phyloP scores from a whole-genome alignment of 2,888 invertebrate genomes.

The Cheilosia urbana region DNA sequence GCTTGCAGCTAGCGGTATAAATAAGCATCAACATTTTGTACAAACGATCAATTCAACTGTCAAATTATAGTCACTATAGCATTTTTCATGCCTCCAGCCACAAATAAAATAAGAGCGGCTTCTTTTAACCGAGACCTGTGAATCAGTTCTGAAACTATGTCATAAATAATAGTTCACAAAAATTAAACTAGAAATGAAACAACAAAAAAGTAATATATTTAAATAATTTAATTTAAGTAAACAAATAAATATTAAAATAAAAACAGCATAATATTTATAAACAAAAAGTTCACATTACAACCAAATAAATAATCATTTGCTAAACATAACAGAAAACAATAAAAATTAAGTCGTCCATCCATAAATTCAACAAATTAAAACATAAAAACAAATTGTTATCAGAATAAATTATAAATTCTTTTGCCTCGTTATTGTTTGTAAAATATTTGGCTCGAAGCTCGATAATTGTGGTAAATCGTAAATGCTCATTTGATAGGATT shows the following conservation, averaged over 20 bases:
- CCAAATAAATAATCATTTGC: neutral
- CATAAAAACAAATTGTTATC: neutral
- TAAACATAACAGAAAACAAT: neutral
- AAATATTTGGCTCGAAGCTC: neutral
- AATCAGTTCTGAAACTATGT: neutral
- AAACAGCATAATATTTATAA: conserved; percentile 8
- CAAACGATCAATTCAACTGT: too few species aligned
- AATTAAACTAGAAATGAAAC: conserved; percentile 63
- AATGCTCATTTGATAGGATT: conserved; percentile 1
- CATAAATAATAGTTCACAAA: neutral
- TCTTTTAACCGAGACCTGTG: too few species aligned
- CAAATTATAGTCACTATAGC: neutral
- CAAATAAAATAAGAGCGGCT: neutral
- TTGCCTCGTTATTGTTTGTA: neutral
- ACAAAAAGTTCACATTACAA: neutral
- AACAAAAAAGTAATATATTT: conserved; percentile 24
- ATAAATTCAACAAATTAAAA: neutral
- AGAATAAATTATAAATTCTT: neutral
- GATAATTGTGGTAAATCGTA: neutral
- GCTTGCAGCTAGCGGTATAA: too few species aligned
- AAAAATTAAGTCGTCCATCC: neutral
- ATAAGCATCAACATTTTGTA: too few species aligned
- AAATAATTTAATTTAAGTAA: conserved; percentile 15
- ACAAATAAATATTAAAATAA: conserved; percentile 6
- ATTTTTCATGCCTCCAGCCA: neutral